phyloP scores from a whole-genome alignment of 2,113 vertebrate genomes.

The Globicephala melas region DNA sequence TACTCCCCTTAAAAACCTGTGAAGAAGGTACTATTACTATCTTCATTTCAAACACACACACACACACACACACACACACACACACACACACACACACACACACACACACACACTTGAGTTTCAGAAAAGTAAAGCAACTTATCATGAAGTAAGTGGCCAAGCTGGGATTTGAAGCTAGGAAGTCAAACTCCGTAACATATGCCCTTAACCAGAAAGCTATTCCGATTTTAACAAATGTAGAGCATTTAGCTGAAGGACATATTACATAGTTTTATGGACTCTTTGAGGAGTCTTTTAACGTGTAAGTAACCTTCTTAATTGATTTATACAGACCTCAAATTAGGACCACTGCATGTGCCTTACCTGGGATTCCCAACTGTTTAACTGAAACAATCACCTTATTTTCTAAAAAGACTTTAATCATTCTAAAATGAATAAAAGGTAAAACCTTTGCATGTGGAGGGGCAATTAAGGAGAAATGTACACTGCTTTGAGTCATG shows the following conservation, averaged over 20 bases:
- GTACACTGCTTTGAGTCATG: background rate
- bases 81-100: background rate
- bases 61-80: background rate
- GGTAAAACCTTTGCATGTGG: background rate
- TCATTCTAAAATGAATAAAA: conserved; percentile 13
- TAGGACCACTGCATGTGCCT: background rate
- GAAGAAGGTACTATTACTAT: background rate
- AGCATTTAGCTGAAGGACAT: background rate
- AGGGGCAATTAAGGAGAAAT: background rate
- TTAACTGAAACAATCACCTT: background rate
- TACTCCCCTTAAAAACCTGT: background rate
- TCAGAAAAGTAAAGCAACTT: background rate
- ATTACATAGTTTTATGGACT: background rate
- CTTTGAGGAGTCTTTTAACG: background rate
- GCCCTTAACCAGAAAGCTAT: background rate
- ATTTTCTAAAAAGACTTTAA: background rate
- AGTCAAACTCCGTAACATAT: background rate
- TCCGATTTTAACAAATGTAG: background rate
- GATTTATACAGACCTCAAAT: background rate
- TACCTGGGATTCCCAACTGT: background rate
- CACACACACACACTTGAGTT: background rate
- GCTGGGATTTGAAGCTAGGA: background rate
- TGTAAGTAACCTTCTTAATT: background rate
- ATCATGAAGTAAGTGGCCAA: background rate
- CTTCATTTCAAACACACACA: background rate